Base-by-base conservation (phyloP, 2,888 invertebrate genomes). In the Caenorhabditis japonica region DNA sequence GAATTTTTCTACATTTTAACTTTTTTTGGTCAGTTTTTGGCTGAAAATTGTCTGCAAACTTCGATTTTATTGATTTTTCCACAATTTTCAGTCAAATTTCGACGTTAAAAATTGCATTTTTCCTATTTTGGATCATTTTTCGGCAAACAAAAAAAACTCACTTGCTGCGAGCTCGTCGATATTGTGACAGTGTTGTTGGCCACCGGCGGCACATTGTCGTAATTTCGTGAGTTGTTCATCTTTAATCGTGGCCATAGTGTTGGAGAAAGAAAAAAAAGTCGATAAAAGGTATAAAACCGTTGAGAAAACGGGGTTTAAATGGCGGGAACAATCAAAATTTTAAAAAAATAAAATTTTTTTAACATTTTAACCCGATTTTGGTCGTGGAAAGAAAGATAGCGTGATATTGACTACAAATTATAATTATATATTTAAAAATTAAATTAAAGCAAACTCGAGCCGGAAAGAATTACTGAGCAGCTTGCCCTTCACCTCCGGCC, bases 141-240 rank as follows among this genome's bases (percentile, higher is more conserved):
- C 15, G 4, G 3, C 30, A 30, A n/a, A 21, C 3, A 21, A 23
- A 3, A 19, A 59, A 30, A 33, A 25, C 17, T 23, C 19, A 72
- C 64, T 46, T 73, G 73, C 7, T 60, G 47, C 7, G 47, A 19
- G 2, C 44, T 68, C 7, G 76, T 52, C 5, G 76, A 60, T 30
- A 76, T 72, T 0, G 76, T 71, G 17, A 76, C 71, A 10, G 72
- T 68, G 56, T 76, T 76, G 39, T 51, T 52, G 8, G 61, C 62
- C 34, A 70, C 23, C 1, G 76, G 70, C 38, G 76, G 76, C 25
- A 68, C 59, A 56, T 69, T 49, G n/a, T 74, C 74, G 44, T 53
- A 74, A 39, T 52, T 68, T 62, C 74, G 51, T 46, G 61, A 55
- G 55, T 60, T 66, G 30, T 30, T 30, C 30, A 30, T 30, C 30